phyloP scores from a whole-genome alignment of 1,140 invertebrate genomes.

The Bicyclus anynana region DNA sequence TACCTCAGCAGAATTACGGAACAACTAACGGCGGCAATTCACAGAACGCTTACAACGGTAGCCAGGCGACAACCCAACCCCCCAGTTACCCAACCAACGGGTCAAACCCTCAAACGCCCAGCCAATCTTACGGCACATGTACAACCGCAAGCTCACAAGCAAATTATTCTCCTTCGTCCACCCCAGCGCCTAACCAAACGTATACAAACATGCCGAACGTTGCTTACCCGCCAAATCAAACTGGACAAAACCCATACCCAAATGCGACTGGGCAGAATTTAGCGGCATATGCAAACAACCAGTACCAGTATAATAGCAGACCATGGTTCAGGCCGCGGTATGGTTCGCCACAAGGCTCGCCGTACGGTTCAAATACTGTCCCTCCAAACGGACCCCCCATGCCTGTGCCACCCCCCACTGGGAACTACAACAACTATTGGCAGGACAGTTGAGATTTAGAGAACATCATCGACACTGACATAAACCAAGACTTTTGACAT shows the following conservation, averaged over 20 bases:
- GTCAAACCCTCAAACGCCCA: conserved; percentile 38
- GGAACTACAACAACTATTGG: conserved; percentile 68
- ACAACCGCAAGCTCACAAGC: conserved; percentile 41
- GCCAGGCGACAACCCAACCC: conserved; percentile 44
- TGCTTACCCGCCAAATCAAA: conserved; percentile 47
- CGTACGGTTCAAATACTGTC: conserved; percentile 45
- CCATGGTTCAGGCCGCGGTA: conserved; percentile 65
- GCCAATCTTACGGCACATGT: conserved; percentile 37
- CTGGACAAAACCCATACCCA: conserved; percentile 61
- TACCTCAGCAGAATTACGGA: conserved; percentile 41
- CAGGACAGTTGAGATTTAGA: conserved; percentile 66
- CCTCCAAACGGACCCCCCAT: conserved; percentile 49
- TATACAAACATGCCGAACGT: conserved; percentile 56
- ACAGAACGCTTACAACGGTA: conserved; percentile 41
- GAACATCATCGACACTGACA: conserved; percentile 32
- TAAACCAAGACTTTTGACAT: conserved; percentile 27
- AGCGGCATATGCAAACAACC: conserved; percentile 65
- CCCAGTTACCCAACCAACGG: conserved; percentile 48
- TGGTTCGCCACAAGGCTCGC: conserved; percentile 58
- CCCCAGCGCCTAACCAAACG: conserved; percentile 55
- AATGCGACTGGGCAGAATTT: conserved; percentile 69
- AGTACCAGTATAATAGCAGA: conserved; percentile 60
- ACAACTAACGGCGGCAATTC: conserved; percentile 43
- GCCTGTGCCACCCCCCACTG: conserved; percentile 51
- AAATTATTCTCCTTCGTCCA: conserved; percentile 58